These are phyloP conservation scores for Lumbricus terrestris DNA, from an alignment of 2,888 invertebrate species.

Conservation along the genomic window DNA sequence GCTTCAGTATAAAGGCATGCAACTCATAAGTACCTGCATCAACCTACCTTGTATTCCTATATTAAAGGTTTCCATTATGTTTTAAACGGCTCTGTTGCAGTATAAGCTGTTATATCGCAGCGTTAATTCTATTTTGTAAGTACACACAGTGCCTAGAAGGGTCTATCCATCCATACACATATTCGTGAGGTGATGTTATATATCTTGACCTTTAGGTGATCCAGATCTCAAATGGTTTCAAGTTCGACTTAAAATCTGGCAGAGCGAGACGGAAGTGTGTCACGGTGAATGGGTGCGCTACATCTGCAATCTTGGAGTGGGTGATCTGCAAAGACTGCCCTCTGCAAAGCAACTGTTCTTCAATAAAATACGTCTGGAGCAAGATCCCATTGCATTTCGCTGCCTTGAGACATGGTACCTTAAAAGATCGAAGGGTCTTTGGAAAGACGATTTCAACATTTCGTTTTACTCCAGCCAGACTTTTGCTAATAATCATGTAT, in stretches of 20 bases:
- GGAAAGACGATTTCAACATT: slow-evolving; percentile 26
- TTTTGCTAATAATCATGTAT: slow-evolving; percentile 31
- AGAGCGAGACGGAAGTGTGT: slow-evolving; percentile 38
- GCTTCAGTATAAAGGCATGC: background rate
- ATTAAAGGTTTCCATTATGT: too few relatives aligned
- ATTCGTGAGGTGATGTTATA: background rate
- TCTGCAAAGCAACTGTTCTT: slow-evolving; percentile 46
- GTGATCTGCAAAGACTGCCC: slow-evolving; percentile 44
- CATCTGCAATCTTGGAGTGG: slow-evolving; percentile 50
- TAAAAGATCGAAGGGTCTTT: slow-evolving; percentile 25
- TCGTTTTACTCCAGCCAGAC: slow-evolving; percentile 29
- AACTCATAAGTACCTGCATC: background rate
- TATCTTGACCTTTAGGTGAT: slow-evolving; percentile 30
- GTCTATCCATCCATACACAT: too few relatives aligned
- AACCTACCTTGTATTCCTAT: too few relatives aligned
- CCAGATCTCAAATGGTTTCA: slow-evolving; percentile 38
- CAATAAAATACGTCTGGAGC: slow-evolving; percentile 49
- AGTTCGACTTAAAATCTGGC: slow-evolving; percentile 37
- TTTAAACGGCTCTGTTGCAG: too few relatives aligned
- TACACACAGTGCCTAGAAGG: too few relatives aligned
- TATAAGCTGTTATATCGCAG: too few relatives aligned
- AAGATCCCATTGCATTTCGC: slow-evolving; percentile 45
- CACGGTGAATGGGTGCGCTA: slow-evolving; percentile 46
- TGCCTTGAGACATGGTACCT: slow-evolving; percentile 46
- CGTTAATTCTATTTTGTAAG: too few relatives aligned